These are phyloP conservation scores for Sycon ciliatum DNA, from an alignment of 37 sponge, comb jelly and placozoan genomes.

Conservation along the genomic window DNA sequence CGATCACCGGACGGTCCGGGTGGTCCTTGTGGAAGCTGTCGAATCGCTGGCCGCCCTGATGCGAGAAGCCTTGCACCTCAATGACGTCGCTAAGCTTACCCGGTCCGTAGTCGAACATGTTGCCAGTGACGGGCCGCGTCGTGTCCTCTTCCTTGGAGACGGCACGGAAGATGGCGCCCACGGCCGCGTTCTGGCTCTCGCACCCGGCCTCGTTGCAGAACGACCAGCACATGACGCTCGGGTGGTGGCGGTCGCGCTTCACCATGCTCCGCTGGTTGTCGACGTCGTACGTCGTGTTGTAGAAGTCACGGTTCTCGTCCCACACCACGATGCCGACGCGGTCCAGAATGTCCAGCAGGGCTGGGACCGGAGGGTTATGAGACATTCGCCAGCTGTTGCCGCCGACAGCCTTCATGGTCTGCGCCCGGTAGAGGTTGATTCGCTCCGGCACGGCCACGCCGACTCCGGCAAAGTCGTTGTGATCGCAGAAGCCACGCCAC, in stretches of 20 bases:
- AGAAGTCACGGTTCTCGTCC: slow-evolving; percentile 49
- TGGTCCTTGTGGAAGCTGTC: slow-evolving; percentile 30
- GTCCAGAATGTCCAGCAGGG: slow-evolving; percentile 43
- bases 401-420: slow-evolving; percentile 43
- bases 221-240: slow-evolving; percentile 50
- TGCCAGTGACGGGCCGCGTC: slow-evolving; percentile 38
- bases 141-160: slow-evolving; percentile 33
- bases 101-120: slow-evolving; percentile 19
- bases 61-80: slow-evolving; percentile 53
- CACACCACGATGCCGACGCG: slow-evolving; percentile 39
- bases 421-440: slow-evolving; percentile 39
- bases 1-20: slow-evolving; percentile 38
- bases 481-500: slow-evolving; percentile 47
- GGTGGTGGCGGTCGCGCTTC: slow-evolving; percentile 54
- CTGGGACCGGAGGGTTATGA: slow-evolving; percentile 44
- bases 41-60: slow-evolving; percentile 22
- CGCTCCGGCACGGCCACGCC: slow-evolving; percentile 45
- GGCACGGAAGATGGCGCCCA: slow-evolving; percentile 17
- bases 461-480: slow-evolving; percentile 53
- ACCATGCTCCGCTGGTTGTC: slow-evolving; percentile 40
- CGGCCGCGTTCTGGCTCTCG: not conserved
- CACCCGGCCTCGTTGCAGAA: slow-evolving; percentile 54
- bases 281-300: slow-evolving; percentile 25
- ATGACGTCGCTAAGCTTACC: slow-evolving; percentile 22
- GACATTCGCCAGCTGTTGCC: slow-evolving; percentile 53